phyloP scores from a whole-genome alignment of 2,113 vertebrate genomes.

The Galbula dea region DNA sequence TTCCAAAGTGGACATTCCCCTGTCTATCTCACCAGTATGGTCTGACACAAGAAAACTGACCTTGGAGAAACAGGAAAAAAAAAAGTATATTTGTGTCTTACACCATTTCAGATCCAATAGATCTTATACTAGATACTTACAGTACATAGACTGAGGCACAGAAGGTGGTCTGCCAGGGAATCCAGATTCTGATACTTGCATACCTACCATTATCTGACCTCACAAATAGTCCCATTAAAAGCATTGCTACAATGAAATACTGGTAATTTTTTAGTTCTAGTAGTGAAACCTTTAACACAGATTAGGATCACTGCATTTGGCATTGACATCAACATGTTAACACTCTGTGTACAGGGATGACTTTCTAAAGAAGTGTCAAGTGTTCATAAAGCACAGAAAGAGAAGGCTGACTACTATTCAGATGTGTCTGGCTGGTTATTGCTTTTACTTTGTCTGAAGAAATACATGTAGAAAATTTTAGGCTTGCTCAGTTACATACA shows the following conservation, averaged over 20 bases:
- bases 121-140: too few relatives aligned
- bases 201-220: not conserved
- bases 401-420: not conserved
- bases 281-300: not conserved
- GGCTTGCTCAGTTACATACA: not conserved
- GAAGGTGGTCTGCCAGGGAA: not conserved
- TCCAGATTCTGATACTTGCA: not conserved
- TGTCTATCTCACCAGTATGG: not conserved
- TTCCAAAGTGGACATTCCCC: conserved; percentile 30
- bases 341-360: not conserved
- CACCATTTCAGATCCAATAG: not conserved
- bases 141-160: not conserved
- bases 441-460: not conserved
- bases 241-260: not conserved
- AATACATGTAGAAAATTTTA: not conserved
- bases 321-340: not conserved
- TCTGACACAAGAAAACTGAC: not conserved
- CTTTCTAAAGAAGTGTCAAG: not conserved
- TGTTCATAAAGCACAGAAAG: not conserved
- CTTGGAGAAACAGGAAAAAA: not conserved
- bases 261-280: not conserved
- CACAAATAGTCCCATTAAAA: not conserved
- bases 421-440: not conserved
- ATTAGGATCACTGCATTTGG: not conserved
- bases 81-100: not conserved